Evolutionary conservation across 1,140 invertebrate species (phyloP), one percentile per base, ranked within the genome.

Genomic region (Orussus abietinus): DNA sequence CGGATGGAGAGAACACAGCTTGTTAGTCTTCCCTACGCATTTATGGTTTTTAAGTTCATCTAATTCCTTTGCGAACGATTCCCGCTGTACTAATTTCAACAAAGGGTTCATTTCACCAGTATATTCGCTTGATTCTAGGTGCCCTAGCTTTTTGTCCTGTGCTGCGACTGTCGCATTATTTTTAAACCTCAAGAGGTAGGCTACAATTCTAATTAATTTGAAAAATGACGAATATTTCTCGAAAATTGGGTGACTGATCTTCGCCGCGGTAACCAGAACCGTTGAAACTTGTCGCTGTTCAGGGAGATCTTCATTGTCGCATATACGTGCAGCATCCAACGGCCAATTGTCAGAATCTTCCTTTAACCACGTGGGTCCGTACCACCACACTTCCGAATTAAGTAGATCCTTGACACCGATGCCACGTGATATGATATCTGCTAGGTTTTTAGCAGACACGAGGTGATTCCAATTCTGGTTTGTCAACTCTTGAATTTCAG

Each of bases 401-500:
- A 47, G 41, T 3, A 70, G 32, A 14, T 64, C 34, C 17, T 13
- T 12, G 11, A 58, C 33, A 5, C 20, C 0, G 11, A 38, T 14
- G 5, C 47, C 47, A 5, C 42, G 13, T 3, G 47, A 49, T 17
- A 44, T 13, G 2, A 37, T 14, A 11, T 49, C 47, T 3, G 38
- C 61, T 4, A 60, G 63, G 49, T 71, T 67, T 11, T 53, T 39
- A n/a, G 44, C 35, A 2, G 57, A 47, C 4, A 48, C 48, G 3
- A 70, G 57, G 38, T 69, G 57, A 6, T 25, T 29, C 64, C 64
- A 72, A 14, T 20, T 10, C 1, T 34, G 4, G n/a, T 30, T 5
- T 7, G 48, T 14, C 10, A 42, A 34, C 1, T 46, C 46, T 30
- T 59, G 61, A 29, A 76, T 74, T 53, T 68, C 49, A 3, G 44